Conservation (phyloP, 30 jellyfish, hydroid and myxozoan species). For the Aurelia sp. region DNA sequence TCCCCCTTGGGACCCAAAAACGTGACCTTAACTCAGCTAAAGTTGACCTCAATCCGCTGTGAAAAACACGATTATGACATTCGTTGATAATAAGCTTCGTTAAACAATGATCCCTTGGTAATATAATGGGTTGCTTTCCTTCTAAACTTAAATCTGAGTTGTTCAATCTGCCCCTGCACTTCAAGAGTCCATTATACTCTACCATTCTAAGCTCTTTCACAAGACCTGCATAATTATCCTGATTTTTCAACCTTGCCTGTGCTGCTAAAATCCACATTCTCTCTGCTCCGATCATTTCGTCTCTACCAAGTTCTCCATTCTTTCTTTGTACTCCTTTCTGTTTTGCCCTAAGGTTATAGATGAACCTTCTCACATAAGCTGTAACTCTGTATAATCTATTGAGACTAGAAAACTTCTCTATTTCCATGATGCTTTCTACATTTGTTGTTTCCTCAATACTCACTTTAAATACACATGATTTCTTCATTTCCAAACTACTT, state of each 20-base stretch:
- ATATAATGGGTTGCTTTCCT: no score
- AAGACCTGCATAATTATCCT: not conserved
- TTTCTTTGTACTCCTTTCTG: not conserved
- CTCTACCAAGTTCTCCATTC: not conserved
- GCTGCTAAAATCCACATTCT: slow-evolving; percentile 24
- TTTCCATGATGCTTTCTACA: not conserved
- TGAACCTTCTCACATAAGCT: slow-evolving; percentile 26
- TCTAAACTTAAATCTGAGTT: no score
- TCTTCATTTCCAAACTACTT: not conserved
- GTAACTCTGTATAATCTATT: slow-evolving; percentile 25
- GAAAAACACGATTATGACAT: no score
- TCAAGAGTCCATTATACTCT: no score
- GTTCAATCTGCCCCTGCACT: not conserved
- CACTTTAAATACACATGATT: not conserved
- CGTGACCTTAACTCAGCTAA: no score
- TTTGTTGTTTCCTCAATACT: not conserved
- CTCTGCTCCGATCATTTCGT: slow-evolving; percentile 25
- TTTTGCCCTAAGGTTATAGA: not conserved
- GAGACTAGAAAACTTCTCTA: not conserved
- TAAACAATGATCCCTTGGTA: no score
- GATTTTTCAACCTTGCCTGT: slow-evolving; percentile 12
- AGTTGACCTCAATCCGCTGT: no score
- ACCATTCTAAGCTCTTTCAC: no score
- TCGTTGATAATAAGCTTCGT: no score
- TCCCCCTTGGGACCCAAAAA: no score